Evolutionary conservation across 1,140 invertebrate species (phyloP).

Genomic region (Samia ricini): DNA sequence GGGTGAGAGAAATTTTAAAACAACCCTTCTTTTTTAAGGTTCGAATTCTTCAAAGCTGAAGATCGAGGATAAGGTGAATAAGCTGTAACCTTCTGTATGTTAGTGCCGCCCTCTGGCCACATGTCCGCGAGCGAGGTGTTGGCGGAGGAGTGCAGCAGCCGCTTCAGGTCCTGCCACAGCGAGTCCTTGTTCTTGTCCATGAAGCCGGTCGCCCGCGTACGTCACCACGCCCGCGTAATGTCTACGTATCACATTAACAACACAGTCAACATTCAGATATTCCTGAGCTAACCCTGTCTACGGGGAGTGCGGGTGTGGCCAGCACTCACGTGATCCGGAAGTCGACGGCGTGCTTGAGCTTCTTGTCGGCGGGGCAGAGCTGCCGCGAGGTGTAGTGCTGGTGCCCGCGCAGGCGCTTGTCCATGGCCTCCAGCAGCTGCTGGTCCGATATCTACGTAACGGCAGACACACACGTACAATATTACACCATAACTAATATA

Average conservation of each 20-base stretch:
- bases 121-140: conserved; percentile 89
- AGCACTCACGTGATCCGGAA: conserved; percentile 87
- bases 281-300: neutral
- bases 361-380: conserved; percentile 89
- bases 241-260: conserved; percentile 43
- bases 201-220: conserved; percentile 93
- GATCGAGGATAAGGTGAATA: neutral
- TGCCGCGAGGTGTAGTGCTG: conserved; percentile 94
- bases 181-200: conserved; percentile 98
- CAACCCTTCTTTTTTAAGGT: too few relatives aligned
- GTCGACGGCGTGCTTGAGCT: conserved; percentile 87
- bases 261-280: neutral
- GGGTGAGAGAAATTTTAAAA: too few relatives aligned
- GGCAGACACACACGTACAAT: too few relatives aligned
- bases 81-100: conserved; percentile 87
- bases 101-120: conserved; percentile 96
- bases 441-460: conserved; percentile 82
- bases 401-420: conserved; percentile 91
- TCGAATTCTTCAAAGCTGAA: neutral
- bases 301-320: too few relatives aligned
- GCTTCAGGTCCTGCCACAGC: conserved; percentile 96
- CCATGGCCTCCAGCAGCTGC: conserved; percentile 95
- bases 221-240: conserved; percentile 98
- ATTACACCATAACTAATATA: too few relatives aligned
- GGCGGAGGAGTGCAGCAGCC: conserved; percentile 90